Base-by-base conservation (phyloP, 2,888 invertebrate genomes). In the Buathra laborator region DNA sequence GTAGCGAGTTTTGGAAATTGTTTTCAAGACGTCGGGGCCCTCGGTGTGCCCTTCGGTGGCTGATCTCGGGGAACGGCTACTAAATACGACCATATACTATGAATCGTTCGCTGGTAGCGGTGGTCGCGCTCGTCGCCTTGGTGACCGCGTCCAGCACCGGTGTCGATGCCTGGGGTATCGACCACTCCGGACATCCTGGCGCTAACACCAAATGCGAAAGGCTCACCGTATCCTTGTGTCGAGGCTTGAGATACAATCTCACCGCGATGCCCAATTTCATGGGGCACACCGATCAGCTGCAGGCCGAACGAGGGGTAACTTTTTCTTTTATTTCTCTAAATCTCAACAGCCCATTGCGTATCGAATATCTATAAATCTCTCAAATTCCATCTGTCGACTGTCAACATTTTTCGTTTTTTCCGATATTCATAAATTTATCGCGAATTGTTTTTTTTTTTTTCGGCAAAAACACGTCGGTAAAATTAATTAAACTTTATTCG, bases 211-310 rank as follows among this genome's bases (percentile, higher is more conserved):
- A 96, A 92, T 98, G 98, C 94, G 97, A 98, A 94, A 95, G 96
- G 91, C 97, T 98, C 92, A 95, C 95, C 78, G 96, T 97, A 83
- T 96, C 97, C 64, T 95, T 97, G 94, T 98, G 98, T 93, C 96
- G 96, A 93, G 97, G 97, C 90, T 95, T 98, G 93, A 96, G 97
- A 89, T 98, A 98, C 94, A 98, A 98, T 94, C 96, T 96, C 94
- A 98, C 98, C 37, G 96, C 96, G 46, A 97, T 98, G 97, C 98
- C 98, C 72, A 98, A 98, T 94, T 95, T 97, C 85, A 96, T 98
- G 94, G 97, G 97, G 1, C 97, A 98, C 93, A 95, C 95, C 85
- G 96, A 96, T 92, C 98, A 98, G 94, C 95, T 96, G 90, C 97
- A 97, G 92, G 98, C 98, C 76, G 97, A 97, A 91, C 95, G 96